phyloP scores from a whole-genome alignment of 2,113 vertebrate genomes.

The Muntiacus reevesi region DNA sequence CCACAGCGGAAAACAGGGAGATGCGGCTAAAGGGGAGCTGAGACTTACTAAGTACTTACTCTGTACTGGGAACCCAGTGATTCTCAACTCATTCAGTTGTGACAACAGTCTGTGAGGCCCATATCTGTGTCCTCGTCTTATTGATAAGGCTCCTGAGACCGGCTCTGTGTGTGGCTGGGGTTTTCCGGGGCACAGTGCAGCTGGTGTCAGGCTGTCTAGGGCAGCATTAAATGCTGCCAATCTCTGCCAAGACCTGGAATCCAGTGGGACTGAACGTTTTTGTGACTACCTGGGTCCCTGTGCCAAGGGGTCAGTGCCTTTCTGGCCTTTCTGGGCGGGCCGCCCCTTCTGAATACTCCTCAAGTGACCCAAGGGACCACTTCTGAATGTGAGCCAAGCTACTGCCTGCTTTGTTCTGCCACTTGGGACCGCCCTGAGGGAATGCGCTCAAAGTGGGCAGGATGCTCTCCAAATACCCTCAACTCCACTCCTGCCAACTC shows the following conservation, averaged over 20 bases:
- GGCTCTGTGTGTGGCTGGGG: background rate
- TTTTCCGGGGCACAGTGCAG: background rate
- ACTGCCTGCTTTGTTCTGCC: background rate
- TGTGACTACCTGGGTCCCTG: background rate
- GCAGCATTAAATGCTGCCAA: background rate
- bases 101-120: background rate
- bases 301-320: background rate
- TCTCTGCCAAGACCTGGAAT: background rate
- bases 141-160: background rate
- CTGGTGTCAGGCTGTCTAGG: background rate
- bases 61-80: too few species aligned
- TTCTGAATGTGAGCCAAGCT: background rate
- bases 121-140: background rate
- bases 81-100: background rate
- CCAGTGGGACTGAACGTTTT: background rate
- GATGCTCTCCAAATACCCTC: background rate
- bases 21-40: fast-evolving
- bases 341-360: background rate
- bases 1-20: background rate
- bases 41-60: background rate
- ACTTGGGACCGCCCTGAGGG: background rate
- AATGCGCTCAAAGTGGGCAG: background rate
- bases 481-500: background rate
- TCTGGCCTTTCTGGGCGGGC: background rate
- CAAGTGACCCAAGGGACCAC: background rate